These are phyloP conservation scores for Mus minutoides DNA, from an alignment of 2,797 vertebrate species.

Conservation along the genomic window DNA sequence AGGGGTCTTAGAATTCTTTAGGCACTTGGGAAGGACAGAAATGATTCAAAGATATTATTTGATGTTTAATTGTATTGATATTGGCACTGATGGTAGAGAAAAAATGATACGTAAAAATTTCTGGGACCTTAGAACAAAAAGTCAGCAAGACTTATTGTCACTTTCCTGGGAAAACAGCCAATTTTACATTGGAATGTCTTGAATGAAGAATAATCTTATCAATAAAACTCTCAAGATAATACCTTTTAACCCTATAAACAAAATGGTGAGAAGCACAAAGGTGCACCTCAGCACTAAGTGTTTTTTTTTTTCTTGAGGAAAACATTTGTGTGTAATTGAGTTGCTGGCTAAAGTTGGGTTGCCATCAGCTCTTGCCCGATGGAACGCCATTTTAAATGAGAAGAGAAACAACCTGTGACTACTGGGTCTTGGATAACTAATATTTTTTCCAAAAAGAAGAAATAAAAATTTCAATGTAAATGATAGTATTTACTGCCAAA, in stretches of 20 bases:
- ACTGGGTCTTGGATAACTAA: neutral
- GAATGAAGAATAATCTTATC: neutral
- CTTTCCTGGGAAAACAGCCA: neutral
- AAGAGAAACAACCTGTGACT: neutral
- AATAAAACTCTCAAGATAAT: neutral
- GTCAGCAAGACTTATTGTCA: neutral
- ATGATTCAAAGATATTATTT: neutral
- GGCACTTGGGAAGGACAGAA: neutral
- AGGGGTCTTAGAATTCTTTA: neutral
- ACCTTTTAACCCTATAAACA: neutral
- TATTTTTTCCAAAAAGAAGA: conserved; percentile 30
- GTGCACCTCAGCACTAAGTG: neutral
- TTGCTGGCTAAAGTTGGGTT: too few species aligned
- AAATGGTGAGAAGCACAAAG: neutral
- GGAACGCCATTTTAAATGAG: neutral
- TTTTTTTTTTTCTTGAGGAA: neutral
- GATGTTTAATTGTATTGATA: neutral
- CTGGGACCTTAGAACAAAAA: neutral
- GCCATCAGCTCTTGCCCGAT: neutral
- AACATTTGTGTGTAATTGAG: neutral
- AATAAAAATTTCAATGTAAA: neutral
- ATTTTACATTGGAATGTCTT: neutral
- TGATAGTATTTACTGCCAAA: neutral
- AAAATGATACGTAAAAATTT: neutral
- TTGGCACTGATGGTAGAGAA: neutral